These are phyloP conservation scores for Megaceryle torquata DNA, from an alignment of 2,113 vertebrate genomes.

Conservation along the genomic window DNA sequence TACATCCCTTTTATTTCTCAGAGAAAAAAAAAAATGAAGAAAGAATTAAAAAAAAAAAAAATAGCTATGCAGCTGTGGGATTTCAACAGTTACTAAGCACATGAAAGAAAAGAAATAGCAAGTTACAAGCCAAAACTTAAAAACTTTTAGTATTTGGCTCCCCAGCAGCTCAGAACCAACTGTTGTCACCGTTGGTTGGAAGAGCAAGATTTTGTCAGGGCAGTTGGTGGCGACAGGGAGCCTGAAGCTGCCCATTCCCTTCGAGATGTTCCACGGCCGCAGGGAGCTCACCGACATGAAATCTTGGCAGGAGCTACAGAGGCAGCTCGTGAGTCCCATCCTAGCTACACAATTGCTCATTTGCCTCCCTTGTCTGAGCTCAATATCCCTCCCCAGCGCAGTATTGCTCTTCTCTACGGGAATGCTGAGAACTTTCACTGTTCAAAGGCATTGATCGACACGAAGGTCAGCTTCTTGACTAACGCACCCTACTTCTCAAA, in stretches of 20 bases:
- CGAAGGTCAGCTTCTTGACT: not conserved
- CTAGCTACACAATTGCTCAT: not conserved
- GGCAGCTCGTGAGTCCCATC: not conserved
- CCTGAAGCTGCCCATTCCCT: not conserved
- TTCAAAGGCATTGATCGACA: not conserved
- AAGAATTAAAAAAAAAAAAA: fast-evolving
- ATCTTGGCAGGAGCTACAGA: not conserved
- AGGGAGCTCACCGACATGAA: fast-evolving
- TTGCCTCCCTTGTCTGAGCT: not conserved
- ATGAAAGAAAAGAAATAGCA: not conserved
- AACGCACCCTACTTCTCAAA: not conserved
- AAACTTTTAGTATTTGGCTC: not conserved
- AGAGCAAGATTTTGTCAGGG: fast-evolving
- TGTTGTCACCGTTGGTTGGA: fast-evolving
- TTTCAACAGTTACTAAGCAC: not conserved
- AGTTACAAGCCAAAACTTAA: not conserved
- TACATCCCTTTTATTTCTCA: not conserved
- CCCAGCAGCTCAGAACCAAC: not conserved
- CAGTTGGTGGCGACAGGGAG: fast-evolving
- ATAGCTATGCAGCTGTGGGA: not conserved
- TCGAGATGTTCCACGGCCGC: fast-evolving
- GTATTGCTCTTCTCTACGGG: not conserved
- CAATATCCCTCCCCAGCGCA: not conserved
- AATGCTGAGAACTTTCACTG: not conserved
- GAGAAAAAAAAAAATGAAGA: not conserved